Evolutionary conservation across 2,797 vertebrate species (phyloP), one percentile per base, ranked within the genome.

Genomic region (Myoxocephalus aenaeus): DNA sequence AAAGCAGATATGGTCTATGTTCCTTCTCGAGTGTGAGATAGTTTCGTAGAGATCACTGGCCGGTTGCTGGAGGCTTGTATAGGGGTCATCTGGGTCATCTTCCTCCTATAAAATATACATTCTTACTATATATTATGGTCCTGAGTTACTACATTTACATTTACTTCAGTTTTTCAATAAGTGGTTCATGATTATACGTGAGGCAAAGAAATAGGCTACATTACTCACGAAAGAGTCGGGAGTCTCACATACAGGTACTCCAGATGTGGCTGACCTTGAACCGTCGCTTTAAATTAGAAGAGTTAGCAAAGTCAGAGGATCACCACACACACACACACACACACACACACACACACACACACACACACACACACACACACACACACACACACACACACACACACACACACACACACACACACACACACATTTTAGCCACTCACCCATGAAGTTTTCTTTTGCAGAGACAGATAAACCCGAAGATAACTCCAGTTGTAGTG

Each of bases 61-160:
- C 51, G 44, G 62, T 1, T 66, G 61, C 61, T 80, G 72, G 36
- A 59, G 78, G 66, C 29, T 70, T 5, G 4, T 29, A 48, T 80
- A 80, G 3, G n/a, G 66, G 8, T 75, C 32, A 7, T 25, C 64
- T 40, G n/a, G 66, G 6, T 75, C 32, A 5, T 25, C 64, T 40
- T 27, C n/a, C 2, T 61, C 17, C 76, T 72, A 0, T 15, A 6
- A 51, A 8, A n/a, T 32, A 6, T 3, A 34, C 3, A n/a, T 4
- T 50, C 20, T n/a, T 4, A 50, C 20, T 38, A 10, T 18, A 18
- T 18, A 17, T 17, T 17, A 17, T 5, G 44, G 3, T 46, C 44
- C 46, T 50, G 18, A 44, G 18, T 50, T 20, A 18, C 17, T 46
- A 46, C 10, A 42, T 42, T 42, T 42, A 42, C 18, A 27, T 27